Conservation (phyloP, 1,140 invertebrate genomes). For the Hydropsyche tenuis region DNA sequence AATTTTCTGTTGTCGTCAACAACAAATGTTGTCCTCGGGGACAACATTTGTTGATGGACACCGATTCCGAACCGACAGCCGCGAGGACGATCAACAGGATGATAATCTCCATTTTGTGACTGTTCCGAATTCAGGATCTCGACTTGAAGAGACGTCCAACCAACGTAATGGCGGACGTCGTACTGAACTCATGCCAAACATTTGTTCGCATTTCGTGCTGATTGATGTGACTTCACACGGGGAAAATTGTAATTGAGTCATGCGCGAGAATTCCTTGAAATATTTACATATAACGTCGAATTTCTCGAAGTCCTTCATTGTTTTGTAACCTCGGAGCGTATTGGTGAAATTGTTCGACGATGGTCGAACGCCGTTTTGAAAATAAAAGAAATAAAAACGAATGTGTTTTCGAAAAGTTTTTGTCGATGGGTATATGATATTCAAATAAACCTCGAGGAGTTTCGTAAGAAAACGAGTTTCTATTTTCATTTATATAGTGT, state of each 20-base stretch:
- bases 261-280: too few relatives aligned
- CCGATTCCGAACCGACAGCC: background rate
- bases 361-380: too few relatives aligned
- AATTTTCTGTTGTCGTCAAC: too few relatives aligned
- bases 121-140: background rate
- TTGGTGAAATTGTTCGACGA: too few relatives aligned
- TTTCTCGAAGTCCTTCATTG: too few relatives aligned
- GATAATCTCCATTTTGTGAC: background rate
- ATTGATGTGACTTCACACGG: background rate
- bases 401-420: too few relatives aligned
- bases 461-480: background rate
- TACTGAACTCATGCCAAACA: background rate
- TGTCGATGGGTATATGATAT: background rate
- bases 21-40: background rate
- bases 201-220: background rate
- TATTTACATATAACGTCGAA: too few relatives aligned
- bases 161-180: background rate
- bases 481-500: too few relatives aligned
- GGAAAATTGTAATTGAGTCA: background rate
- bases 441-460: background rate
- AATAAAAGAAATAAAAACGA: too few relatives aligned
- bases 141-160: background rate
- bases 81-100: background rate
- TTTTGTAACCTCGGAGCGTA: too few relatives aligned
- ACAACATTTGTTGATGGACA: slow-evolving; percentile 25